Evolutionary conservation across 2,113 vertebrate genomes (phyloP).

Genomic region (Ptilonorhynchus violaceus): DNA sequence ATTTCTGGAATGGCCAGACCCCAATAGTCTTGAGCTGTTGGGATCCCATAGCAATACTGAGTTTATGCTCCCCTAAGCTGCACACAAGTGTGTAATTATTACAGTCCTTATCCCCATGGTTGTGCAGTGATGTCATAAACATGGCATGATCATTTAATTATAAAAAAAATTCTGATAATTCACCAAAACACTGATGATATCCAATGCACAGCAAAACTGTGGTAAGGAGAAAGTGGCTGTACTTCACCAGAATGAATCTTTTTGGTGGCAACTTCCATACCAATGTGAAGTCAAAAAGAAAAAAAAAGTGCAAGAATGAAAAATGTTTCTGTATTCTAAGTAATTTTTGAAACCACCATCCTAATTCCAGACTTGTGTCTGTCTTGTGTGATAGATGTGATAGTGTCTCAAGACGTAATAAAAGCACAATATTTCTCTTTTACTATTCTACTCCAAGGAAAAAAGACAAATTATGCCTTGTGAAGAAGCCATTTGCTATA

Average conservation of each 20-base stretch:
- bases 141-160: neutral
- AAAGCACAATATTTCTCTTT: neutral
- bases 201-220: neutral
- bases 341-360: neutral
- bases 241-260: neutral
- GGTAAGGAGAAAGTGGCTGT: neutral
- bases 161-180: neutral
- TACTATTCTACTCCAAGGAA: slow-evolving; percentile 42
- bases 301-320: neutral
- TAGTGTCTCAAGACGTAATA: neutral
- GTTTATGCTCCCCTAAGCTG: neutral
- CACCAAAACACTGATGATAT: neutral
- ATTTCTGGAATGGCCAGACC: neutral
- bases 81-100: neutral
- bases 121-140: neutral
- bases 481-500: slow-evolving; percentile 72
- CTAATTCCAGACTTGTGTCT: neutral
- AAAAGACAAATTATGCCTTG: slow-evolving; percentile 73
- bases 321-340: neutral
- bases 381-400: neutral
- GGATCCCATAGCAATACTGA: neutral
- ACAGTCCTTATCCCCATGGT: neutral
- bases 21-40: neutral
- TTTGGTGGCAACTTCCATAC: neutral
- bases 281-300: neutral